phyloP scores from a whole-genome alignment of 2,888 invertebrate genomes.

The Coecobrya sp. region DNA sequence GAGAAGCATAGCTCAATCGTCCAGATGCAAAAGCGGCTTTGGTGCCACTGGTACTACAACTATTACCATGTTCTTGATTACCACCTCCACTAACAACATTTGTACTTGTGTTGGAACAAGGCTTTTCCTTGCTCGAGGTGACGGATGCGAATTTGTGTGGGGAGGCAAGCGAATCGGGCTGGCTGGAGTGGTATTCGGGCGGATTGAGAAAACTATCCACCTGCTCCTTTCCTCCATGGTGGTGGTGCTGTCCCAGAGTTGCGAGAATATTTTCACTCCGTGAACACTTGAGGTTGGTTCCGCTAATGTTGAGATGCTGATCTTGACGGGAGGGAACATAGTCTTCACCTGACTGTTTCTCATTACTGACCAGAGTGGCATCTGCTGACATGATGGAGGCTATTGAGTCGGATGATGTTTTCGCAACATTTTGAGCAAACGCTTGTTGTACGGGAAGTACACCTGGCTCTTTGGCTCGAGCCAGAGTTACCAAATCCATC shows the following conservation, averaged over 20 bases:
- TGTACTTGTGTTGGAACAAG: slow-evolving; percentile 34
- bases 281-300: slow-evolving; percentile 87
- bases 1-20: slow-evolving; percentile 81
- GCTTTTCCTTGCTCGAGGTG: slow-evolving; percentile 55
- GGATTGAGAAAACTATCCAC: slow-evolving; percentile 80
- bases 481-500: slow-evolving; percentile 97
- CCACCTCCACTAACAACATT: slow-evolving; percentile 6
- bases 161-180: slow-evolving; percentile 71
- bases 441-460: slow-evolving; percentile 87
- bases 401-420: slow-evolving; percentile 81
- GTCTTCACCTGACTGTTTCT: slow-evolving; percentile 68
- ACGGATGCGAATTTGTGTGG: slow-evolving; percentile 66
- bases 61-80: slow-evolving; percentile 21
- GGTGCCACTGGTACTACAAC: slow-evolving; percentile 7
- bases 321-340: slow-evolving; percentile 85
- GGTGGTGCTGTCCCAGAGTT: slow-evolving; percentile 86
- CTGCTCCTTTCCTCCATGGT: slow-evolving; percentile 88
- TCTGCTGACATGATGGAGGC: slow-evolving; percentile 81
- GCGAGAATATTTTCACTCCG: slow-evolving; percentile 83
- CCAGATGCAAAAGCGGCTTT: slow-evolving; percentile 81
- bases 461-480: slow-evolving; percentile 91
- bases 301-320: slow-evolving; percentile 89
- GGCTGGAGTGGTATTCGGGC: slow-evolving; percentile 74
- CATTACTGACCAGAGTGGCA: slow-evolving; percentile 76
- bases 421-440: slow-evolving; percentile 77